Base-by-base conservation (phyloP, 1,140 invertebrate genomes). In the Bradysia coprophila region DNA sequence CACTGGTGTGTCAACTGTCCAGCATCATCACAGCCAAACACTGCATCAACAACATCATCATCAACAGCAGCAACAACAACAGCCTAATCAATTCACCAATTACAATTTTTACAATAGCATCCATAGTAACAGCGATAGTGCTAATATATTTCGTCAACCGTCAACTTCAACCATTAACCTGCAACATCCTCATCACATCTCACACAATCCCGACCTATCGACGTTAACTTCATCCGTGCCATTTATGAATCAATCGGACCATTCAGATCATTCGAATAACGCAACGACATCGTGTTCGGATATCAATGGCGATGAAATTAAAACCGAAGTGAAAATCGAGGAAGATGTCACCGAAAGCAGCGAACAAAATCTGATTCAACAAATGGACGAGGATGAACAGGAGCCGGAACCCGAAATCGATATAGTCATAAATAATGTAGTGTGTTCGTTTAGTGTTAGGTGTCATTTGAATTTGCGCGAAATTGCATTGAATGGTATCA, bases 371-470 rank as follows among this genome's bases (percentile, higher is more conserved):
- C n/a, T 20, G 10, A 38, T 20, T 10, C 18, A 38, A 20, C n/a
- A 38, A 38, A 38, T 18, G 4, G 18, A 38, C n/a, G 48, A 54
- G 37, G 64, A 61, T 33, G 61, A 64, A 42, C 59, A 63, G 34
- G 60, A 64, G 36, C 63, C 65, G 16, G 73, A 73, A 22, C 78
- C 78, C 2, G 81, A 83, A 63, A 75, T 93, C 56, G 88, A 93
- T 60, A 94, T 98, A 56, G 78, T 87, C 54, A 94, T 98, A 60
- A 96, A 90, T 66, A 99, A 98, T 75, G 93, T 99, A 51, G 92
- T 98, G 46, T 95, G 91, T 64, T 94, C 84, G 64, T 98, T 97
- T 69, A 92, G 81, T 69, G 87, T 97, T 41, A 75, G 89, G 54
- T 97, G 94, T 65, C 93, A 98, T 68, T 70, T 99, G 48, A 95